These are phyloP conservation scores for Microcebus griseorufus DNA, from an alignment of 2,113 vertebrate species.

Conservation along the genomic window DNA sequence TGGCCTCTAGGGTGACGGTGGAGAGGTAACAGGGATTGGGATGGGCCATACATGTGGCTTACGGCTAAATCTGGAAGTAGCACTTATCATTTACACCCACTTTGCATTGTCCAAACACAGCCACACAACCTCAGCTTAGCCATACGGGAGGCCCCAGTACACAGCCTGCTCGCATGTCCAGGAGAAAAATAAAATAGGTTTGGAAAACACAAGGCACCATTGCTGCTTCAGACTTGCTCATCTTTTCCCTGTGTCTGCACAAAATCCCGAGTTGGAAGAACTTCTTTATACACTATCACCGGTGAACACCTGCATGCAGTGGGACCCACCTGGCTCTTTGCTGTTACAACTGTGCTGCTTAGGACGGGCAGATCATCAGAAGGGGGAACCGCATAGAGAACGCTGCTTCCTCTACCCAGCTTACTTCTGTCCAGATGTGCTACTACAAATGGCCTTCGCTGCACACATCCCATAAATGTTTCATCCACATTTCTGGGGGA, in stretches of 20 bases:
- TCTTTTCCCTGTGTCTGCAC: neutral
- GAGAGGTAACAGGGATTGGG: neutral
- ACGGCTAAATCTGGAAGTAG: neutral
- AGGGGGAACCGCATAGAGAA: neutral
- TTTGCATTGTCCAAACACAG: neutral
- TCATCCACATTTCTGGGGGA: neutral
- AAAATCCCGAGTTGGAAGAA: neutral
- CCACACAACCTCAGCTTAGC: neutral
- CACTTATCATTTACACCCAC: neutral
- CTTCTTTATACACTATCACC: neutral
- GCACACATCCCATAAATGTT: neutral
- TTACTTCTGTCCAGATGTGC: neutral
- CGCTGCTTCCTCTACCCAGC: neutral
- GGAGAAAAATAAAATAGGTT: neutral
- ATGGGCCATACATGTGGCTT: neutral
- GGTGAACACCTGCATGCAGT: neutral
- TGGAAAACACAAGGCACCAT: neutral
- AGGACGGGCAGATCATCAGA: neutral
- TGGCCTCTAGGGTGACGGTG: neutral
- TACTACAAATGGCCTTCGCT: neutral
- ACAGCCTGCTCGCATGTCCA: neutral
- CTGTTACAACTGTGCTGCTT: neutral
- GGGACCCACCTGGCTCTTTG: too few species aligned
- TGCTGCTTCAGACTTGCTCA: neutral
- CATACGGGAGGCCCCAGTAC: fast-evolving